phyloP scores from a whole-genome alignment of 2,797 vertebrate species.

The Clarias fuscus region DNA sequence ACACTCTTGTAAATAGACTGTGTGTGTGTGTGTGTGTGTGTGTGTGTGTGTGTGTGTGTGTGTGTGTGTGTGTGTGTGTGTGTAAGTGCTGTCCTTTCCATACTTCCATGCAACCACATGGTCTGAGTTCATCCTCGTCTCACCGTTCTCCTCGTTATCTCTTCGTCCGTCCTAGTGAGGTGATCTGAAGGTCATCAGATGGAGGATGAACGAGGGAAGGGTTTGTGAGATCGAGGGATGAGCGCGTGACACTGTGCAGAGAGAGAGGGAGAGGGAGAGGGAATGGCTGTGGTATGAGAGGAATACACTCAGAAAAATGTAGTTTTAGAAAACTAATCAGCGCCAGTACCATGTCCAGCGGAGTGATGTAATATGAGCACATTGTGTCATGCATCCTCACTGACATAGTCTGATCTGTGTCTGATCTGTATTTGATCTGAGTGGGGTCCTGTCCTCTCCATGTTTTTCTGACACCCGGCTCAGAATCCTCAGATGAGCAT shows the following conservation, averaged over 20 bases:
- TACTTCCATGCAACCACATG: conserved; percentile 55
- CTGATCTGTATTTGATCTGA: neutral
- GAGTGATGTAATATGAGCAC: neutral
- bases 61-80: neutral
- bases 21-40: neutral
- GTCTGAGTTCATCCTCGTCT: conserved; percentile 57
- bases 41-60: neutral
- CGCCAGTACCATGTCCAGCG: neutral
- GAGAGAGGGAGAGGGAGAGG: no score
- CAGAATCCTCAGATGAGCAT: neutral
- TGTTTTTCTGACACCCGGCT: neutral
- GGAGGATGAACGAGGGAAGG: conserved; percentile 41
- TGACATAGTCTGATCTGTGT: no score
- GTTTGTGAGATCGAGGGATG: neutral
- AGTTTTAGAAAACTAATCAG: neutral
- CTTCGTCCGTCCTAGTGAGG: conserved; percentile 62
- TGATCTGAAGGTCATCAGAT: conserved; percentile 77
- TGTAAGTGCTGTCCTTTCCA: conserved; percentile 68
- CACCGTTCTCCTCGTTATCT: conserved; percentile 77
- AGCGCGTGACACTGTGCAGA: neutral
- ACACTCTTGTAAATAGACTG: neutral
- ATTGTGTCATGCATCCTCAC: neutral
- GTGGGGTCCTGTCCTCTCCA: neutral
- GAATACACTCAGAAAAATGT: neutral
- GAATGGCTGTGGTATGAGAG: neutral